Evolutionary conservation across 2,113 vertebrate genomes (phyloP), one percentile per base, ranked within the genome.

Genomic region (Turdus rufiventris): DNA sequence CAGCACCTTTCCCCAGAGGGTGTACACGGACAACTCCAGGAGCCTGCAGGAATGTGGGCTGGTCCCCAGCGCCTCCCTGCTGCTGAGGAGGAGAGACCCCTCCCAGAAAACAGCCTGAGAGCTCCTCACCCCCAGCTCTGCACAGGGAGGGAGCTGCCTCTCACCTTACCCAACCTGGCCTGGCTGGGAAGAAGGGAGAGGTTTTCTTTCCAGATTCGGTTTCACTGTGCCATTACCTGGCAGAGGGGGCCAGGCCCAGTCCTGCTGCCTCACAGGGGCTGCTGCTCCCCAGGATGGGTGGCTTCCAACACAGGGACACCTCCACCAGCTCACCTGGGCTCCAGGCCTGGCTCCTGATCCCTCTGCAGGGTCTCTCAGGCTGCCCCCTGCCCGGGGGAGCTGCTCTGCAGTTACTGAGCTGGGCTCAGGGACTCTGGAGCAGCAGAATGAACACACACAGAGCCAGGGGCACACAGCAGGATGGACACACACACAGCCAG

Each of bases 41-140:
- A 99, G 98, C 2, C 97, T 99, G 19, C 96, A 94, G 76, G 98
- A 97, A 0, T 98, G 96, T 15, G 99, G 98, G 40, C 97, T 99
- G 61, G 96, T 90, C 10, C 97, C 98, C 53, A 99, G 94, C 0
- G 96, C 98, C 5, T 94, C 96, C 1, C 92, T 99, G 65, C 94
- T 99, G 82, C 97, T 99, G 38, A 90, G 94, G 61, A 91, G 93
- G 62, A 94, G 26, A 83, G 51, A 71, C 7, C 75, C 40, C 71
- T 40, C 73, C 71, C n/a, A 14, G 8, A 51, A 47, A 36, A n/a
- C 65, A 48, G 42, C 17, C 16, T 75, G 12, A 21, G 57, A 65
- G 50, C 56, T 79, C 50, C 65, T 12, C 53, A 1, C 11, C 34
- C 45, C 33, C 28, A 42, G 14, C 28, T 28, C 62, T 50, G 61